These are phyloP conservation scores for Hetaerina titia DNA, from an alignment of 2,888 invertebrate species.

Conservation along the genomic window DNA sequence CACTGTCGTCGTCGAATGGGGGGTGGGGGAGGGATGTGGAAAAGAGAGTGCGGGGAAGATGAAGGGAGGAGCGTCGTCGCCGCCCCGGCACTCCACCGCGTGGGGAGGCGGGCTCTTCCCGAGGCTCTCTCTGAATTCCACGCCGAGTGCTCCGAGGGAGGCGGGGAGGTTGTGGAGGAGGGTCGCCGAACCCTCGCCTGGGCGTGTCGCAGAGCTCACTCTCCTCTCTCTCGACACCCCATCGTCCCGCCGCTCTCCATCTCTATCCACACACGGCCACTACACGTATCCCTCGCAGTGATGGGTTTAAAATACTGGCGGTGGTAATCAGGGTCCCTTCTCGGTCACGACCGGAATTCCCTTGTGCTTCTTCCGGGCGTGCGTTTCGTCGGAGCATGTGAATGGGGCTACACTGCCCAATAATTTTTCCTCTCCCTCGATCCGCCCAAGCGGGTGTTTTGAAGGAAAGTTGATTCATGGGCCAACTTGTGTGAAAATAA, in stretches of 20 bases:
- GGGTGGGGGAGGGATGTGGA: constrained; percentile 30
- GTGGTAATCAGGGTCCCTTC: neutral
- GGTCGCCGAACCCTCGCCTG: neutral
- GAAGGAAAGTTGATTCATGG: no score
- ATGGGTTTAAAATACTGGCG: neutral
- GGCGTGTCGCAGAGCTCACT: neutral
- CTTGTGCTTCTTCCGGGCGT: neutral
- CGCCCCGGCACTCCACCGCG: neutral
- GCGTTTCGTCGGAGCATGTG: no score
- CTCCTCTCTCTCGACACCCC: constrained; percentile 9
- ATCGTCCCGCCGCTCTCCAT: constrained; percentile 31
- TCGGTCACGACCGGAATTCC: neutral
- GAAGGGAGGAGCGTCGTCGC: constrained; percentile 51
- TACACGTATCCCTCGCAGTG: neutral
- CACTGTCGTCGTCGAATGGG: neutral
- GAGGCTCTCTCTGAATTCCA: no score
- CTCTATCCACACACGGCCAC: neutral
- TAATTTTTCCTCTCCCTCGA: no score
- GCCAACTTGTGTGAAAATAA: no score
- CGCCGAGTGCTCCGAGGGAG: no score
- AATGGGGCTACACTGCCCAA: no score
- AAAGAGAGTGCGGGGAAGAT: constrained; percentile 30
- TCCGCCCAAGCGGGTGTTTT: no score
- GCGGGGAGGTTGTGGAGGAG: no score
- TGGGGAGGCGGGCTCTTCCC: no score